Percentiles rank a stretch among this genome's conserved stretches.
Evolutionary conservation across 1,140 invertebrate genomes (phyloP).

Genomic region (Nebria ingens): DNA sequence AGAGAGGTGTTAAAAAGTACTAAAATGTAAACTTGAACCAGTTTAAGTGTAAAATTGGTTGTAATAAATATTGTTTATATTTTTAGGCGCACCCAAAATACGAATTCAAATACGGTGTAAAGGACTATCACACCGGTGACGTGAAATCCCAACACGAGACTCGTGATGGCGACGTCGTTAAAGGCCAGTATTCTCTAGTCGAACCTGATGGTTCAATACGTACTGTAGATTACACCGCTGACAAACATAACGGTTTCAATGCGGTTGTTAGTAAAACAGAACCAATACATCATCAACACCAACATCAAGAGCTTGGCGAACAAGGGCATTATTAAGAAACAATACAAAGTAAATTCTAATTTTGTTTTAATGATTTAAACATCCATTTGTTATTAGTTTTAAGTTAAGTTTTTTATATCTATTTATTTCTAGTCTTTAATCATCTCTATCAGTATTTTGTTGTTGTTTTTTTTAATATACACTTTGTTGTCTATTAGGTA

Average conservation of each 20-base stretch:
- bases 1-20: no score
- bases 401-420: no score
- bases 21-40: no score
- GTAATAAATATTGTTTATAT: not conserved
- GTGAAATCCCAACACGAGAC: slow-evolving; percentile 3
- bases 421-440: no score
- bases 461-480: no score
- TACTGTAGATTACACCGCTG: slow-evolving; percentile 55
- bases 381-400: no score
- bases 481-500: no score
- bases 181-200: slow-evolving; percentile 44
- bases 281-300: not conserved
- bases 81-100: slow-evolving; percentile 39
- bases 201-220: slow-evolving; percentile 44
- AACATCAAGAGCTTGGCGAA: not conserved
- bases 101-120: slow-evolving; percentile 43
- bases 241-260: slow-evolving; percentile 52
- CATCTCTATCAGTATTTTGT: no score
- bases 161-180: slow-evolving; percentile 42
- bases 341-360: no score
- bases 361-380: no score
- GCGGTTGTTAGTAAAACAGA: slow-evolving; percentile 32
- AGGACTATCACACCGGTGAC: slow-evolving; percentile 27
- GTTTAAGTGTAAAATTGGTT: not conserved
- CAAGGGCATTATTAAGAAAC: not conserved